Base-by-base conservation (phyloP, 2,888 invertebrate genomes). In the Ophioninae sp. region DNA sequence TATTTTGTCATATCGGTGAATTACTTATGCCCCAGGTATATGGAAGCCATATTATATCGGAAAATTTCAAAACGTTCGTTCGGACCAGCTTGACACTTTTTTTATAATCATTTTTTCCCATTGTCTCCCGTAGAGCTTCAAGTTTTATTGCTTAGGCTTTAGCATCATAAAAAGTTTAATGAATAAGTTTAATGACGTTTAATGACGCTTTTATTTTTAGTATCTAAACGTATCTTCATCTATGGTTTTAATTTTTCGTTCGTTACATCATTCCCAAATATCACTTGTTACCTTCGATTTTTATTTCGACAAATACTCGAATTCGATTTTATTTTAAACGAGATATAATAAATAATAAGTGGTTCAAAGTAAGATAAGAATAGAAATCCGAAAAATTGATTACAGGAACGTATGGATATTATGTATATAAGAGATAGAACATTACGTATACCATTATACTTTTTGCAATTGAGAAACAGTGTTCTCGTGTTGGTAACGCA, bases 1-100 rank as follows among this genome's bases (percentile, higher is more conserved):
- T 87, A 58, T 82, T 82, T 41, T 86, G 86, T n/a, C 73, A 84
- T 30, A 85, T 87, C 67, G 86, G 86, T 39, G 85, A 87, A 77
- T 63, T 85, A 17, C 81, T 86, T 0, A 77, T 51, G 20, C 63
- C 63, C 37, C 61, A 78, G 69, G 77, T 78, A 76, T 20, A 30
- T 64, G 3, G 23, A n/a, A 23, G 6, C 5, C 63, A 10, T n/a
- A 30, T 51, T 13, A 68, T 8, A n/a, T 51, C 17, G 13, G n/a
- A 17, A 58, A 9, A 37, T 23, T 13, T 8, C 7, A 0, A 7
- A 67, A 17, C 2, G 13, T 22, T 75, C 20, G 9, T 5, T 8
- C 61, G 20, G 23, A 64, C 6, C 5, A 23, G 1, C n/a, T 2
- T 22, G 61, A 22, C 51, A n/a, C 20, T 2, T 9, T 9, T 10